Evolutionary conservation across 2,797 vertebrate species (phyloP).

Genomic region (Hipposideros larvatus): DNA sequence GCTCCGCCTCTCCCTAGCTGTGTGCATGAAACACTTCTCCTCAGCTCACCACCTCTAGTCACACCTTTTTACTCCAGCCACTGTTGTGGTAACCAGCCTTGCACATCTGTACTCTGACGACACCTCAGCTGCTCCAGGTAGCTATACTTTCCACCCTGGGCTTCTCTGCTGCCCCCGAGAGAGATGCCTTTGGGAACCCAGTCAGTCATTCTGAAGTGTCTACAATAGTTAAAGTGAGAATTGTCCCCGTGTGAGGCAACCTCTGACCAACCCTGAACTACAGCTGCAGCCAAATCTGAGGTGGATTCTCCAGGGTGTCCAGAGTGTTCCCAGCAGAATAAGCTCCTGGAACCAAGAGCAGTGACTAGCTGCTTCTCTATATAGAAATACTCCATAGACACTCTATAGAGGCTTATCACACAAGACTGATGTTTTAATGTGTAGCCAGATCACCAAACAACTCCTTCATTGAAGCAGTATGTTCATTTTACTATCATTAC

Average conservation of each 20-base stretch:
- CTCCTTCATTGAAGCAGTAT: neutral
- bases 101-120: neutral
- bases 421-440: neutral
- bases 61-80: neutral
- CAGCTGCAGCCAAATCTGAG: neutral
- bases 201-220: neutral
- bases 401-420: neutral
- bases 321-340: neutral
- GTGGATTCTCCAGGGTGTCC: neutral
- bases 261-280: neutral
- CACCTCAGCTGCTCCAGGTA: neutral
- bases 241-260: neutral
- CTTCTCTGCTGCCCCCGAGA: neutral
- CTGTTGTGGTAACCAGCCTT: neutral
- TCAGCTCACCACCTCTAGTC: neutral
- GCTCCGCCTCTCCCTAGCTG: neutral
- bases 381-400: constrained; percentile 12
- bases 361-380: neutral
- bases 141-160: neutral
- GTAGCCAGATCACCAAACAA: constrained; percentile 7
- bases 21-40: neutral
- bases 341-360: neutral
- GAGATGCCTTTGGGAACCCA: neutral
- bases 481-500: constrained; percentile 42
- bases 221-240: neutral